Percentiles rank a stretch among this genome's conserved stretches.
phyloP scores from a whole-genome alignment of 2,888 invertebrate genomes.

The Branchipolynoe longqiensis region DNA sequence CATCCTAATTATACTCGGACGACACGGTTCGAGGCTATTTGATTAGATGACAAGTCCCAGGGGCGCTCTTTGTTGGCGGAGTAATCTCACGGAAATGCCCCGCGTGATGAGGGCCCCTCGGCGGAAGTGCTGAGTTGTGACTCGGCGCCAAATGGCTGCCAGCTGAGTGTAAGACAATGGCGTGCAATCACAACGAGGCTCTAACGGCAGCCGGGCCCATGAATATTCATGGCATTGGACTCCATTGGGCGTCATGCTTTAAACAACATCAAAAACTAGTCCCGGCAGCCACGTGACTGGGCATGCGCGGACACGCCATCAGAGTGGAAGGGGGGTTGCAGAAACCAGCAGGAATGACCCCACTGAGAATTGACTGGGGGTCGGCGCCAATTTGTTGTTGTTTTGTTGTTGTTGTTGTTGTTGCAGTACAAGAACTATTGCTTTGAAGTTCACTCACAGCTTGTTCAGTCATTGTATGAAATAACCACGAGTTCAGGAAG shows the following conservation, averaged over 20 bases:
- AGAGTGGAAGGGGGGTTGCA: too few relatives aligned
- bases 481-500: not conserved
- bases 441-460: slow-evolving; percentile 12
- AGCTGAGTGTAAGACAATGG: slow-evolving; percentile 16
- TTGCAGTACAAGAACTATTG: not conserved
- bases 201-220: not conserved
- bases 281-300: slow-evolving; percentile 3
- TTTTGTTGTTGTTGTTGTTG: too few relatives aligned
- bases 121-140: not conserved
- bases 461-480: slow-evolving; percentile 10
- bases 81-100: slow-evolving; percentile 12
- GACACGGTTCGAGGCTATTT: slow-evolving; percentile 28
- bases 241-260: too few relatives aligned
- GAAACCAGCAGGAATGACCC: not conserved
- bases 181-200: slow-evolving; percentile 17
- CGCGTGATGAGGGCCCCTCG: not conserved
- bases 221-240: slow-evolving; percentile 19
- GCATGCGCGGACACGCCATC: not conserved
- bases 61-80: slow-evolving; percentile 33
- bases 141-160: not conserved
- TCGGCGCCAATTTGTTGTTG: too few relatives aligned
- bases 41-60: not conserved
- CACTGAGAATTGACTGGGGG: too few relatives aligned
- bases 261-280: not conserved
- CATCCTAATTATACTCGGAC: slow-evolving; percentile 25